These are phyloP conservation scores for Oreonectes daqikongensis DNA, from an alignment of 2,797 vertebrate species.

Conservation along the genomic window DNA sequence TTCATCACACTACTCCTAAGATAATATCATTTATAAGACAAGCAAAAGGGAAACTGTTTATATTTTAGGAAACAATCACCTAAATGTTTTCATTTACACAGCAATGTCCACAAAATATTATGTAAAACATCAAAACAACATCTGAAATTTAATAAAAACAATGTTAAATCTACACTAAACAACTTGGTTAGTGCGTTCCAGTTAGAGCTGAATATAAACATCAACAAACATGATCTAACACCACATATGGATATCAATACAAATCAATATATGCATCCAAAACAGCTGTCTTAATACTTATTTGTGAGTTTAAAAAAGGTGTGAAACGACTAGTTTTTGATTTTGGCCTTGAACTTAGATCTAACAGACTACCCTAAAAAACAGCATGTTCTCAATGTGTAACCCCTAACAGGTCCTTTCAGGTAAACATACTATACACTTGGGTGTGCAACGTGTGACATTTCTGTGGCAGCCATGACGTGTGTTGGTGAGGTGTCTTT, in stretches of 20 bases:
- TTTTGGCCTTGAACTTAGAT: too few relatives aligned
- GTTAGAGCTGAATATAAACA: neutral
- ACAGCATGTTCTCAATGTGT: neutral
- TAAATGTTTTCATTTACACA: neutral
- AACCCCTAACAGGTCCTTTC: neutral
- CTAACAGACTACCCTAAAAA: neutral
- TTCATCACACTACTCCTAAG: neutral
- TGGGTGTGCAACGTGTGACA: slow-evolving; percentile 55
- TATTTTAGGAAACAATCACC: neutral
- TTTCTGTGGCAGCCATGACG: slow-evolving; percentile 72
- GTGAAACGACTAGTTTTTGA: neutral
- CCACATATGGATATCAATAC: neutral
- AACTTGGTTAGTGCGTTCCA: neutral
- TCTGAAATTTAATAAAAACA: neutral
- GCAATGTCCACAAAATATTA: neutral
- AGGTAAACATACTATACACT: neutral
- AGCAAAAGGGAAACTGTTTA: neutral
- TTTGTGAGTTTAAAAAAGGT: neutral
- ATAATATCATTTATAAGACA: neutral
- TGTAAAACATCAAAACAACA: neutral
- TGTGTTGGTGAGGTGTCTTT: slow-evolving; percentile 38
- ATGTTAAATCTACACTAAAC: slow-evolving; percentile 1
- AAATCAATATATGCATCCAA: neutral
- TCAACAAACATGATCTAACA: neutral
- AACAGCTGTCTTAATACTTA: neutral